These are phyloP conservation scores for Choristoneura rosaceana DNA, from an alignment of 2,888 invertebrate species.

Conservation along the genomic window DNA sequence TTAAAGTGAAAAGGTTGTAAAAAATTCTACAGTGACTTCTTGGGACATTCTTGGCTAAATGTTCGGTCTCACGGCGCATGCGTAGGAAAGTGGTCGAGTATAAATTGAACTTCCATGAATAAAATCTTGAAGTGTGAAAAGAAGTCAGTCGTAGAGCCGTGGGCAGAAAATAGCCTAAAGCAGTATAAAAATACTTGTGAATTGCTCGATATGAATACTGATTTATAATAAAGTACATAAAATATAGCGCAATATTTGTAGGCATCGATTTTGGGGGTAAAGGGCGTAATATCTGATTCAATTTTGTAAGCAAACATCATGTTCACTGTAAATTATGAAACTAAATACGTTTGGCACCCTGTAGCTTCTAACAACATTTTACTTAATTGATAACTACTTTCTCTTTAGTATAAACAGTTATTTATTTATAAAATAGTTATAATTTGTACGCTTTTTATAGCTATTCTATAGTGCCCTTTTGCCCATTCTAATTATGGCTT, in stretches of 20 bases:
- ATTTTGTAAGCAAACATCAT: slow-evolving; percentile 18
- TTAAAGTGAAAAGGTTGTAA: slow-evolving; percentile 14
- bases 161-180: slow-evolving; percentile 14
- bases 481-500: too few relatives aligned
- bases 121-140: slow-evolving; percentile 38
- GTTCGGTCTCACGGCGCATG: slow-evolving; percentile 15
- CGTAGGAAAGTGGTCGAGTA: slow-evolving; percentile 30
- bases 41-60: slow-evolving; percentile 33
- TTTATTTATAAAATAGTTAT: too few relatives aligned
- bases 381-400: too few relatives aligned
- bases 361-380: not conserved
- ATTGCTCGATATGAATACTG: slow-evolving; percentile 28
- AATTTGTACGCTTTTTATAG: too few relatives aligned
- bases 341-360: slow-evolving; percentile 30
- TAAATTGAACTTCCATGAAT: slow-evolving; percentile 26
- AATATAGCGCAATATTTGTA: slow-evolving; percentile 22
- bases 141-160: slow-evolving; percentile 11
- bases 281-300: slow-evolving; percentile 20
- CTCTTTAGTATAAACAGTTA: too few relatives aligned
- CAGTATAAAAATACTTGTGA: slow-evolving; percentile 24
- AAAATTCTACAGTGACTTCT: slow-evolving; percentile 15
- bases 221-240: slow-evolving; percentile 22
- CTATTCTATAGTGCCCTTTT: too few relatives aligned
- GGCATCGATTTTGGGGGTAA: slow-evolving; percentile 13
- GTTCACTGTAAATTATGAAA: not conserved